These are phyloP conservation scores for Tipula unca DNA, from an alignment of 2,888 invertebrate species.

Conservation along the genomic window DNA sequence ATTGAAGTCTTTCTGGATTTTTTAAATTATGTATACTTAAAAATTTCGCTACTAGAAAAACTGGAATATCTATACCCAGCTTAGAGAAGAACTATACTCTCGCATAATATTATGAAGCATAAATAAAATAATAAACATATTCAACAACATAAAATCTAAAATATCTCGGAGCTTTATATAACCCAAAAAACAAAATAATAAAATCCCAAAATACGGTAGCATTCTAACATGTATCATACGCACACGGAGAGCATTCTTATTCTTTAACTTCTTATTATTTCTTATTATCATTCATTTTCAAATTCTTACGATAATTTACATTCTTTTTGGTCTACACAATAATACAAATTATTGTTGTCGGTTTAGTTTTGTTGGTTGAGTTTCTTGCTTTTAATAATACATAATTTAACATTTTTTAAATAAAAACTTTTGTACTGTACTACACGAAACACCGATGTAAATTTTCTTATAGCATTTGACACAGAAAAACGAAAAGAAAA, in stretches of 20 bases:
- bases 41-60: background rate
- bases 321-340: slow-evolving; percentile 8
- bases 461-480: background rate
- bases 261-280: background rate
- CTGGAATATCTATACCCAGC: background rate
- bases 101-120: background rate
- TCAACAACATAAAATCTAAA: background rate
- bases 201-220: background rate
- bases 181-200: background rate
- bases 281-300: background rate
- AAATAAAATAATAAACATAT: background rate
- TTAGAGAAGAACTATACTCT: background rate
- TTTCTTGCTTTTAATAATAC: background rate
- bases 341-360: slow-evolving; percentile 8
- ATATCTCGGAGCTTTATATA: background rate
- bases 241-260: background rate
- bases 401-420: background rate
- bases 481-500: background rate
- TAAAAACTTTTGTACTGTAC: background rate
- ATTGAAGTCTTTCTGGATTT: background rate
- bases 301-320: background rate
- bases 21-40: background rate
- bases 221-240: background rate
- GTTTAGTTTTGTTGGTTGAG: background rate
- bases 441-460: background rate